Conservation (phyloP, 2,888 invertebrate genomes). For the Nomada lathburiana region DNA sequence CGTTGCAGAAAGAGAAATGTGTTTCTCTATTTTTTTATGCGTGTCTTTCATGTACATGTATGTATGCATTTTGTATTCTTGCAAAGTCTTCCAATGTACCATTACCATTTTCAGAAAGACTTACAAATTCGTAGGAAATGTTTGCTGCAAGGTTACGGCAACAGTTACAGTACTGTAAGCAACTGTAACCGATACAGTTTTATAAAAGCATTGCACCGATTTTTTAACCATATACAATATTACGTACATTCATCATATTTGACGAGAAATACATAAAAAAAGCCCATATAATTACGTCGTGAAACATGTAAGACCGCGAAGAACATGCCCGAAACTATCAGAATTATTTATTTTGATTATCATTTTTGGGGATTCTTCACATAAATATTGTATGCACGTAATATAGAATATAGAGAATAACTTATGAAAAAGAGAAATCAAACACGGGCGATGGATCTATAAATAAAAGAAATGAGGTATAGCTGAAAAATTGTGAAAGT, state of each 20-base stretch:
- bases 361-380: not conserved
- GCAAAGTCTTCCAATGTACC: not conserved
- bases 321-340: slow-evolving; percentile 38
- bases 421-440: no score
- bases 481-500: not conserved
- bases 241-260: not conserved
- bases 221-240: slow-evolving; percentile 10
- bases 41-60: no score
- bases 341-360: slow-evolving; percentile 5
- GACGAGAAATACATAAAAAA: not conserved
- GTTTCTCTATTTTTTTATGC: not conserved
- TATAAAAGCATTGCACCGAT: not conserved
- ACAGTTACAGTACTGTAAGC: not conserved
- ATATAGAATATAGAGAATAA: no score
- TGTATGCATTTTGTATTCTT: not conserved
- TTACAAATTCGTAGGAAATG: not conserved
- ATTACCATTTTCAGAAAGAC: not conserved
- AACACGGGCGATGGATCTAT: no score
- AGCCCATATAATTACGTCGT: not conserved
- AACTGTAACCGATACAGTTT: not conserved
- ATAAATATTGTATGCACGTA: no score
- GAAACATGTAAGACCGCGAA: not conserved
- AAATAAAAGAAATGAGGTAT: no score
- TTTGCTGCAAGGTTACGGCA: not conserved
- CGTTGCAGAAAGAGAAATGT: not conserved